Percentiles rank a stretch among this genome's conserved stretches.
These are phyloP conservation scores for Acleris emargana DNA, from an alignment of 2,888 invertebrate genomes.

Conservation along the genomic window DNA sequence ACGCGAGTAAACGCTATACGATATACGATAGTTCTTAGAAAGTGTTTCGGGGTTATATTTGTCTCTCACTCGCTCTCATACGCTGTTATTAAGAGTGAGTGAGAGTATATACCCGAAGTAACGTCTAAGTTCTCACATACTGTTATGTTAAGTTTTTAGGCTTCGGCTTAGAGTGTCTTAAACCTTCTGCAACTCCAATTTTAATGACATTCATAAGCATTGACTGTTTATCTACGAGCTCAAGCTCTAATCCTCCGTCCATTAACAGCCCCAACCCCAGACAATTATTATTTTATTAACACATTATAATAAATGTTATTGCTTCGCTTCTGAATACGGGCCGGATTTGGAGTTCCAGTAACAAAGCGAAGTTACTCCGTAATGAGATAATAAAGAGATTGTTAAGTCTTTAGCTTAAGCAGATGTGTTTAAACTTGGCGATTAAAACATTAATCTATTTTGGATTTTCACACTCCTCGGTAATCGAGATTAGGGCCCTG, in stretches of 20 bases:
- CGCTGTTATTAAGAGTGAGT: too few relatives aligned
- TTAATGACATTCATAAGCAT: too few relatives aligned
- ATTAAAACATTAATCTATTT: conserved; percentile 22
- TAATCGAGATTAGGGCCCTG: conserved; percentile 1
- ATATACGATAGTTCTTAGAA: too few relatives aligned
- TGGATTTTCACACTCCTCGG: conserved; percentile 14
- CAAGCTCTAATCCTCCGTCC: background rate
- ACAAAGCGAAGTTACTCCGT: conserved; percentile 14
- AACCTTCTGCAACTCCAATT: too few relatives aligned
- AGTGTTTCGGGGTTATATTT: too few relatives aligned
- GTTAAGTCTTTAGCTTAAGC: conserved; percentile 22
- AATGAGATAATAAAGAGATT: conserved; percentile 21
- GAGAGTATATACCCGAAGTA: too few relatives aligned
- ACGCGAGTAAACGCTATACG: too few relatives aligned
- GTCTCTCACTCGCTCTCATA: too few relatives aligned
- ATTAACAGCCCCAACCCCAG: conserved; percentile 2
- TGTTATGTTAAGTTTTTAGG: too few relatives aligned
- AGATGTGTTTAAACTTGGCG: conserved; percentile 17
- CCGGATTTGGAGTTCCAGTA: conserved; percentile 11
- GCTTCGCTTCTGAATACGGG: conserved; percentile 14
- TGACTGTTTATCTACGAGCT: too few relatives aligned
- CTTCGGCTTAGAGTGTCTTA: too few relatives aligned
- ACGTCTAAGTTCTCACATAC: too few relatives aligned
- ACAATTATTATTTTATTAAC: conserved; percentile 21
- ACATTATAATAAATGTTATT: conserved; percentile 22